Evolutionary conservation across 2,888 invertebrate species (phyloP).

Genomic region (Drosophila prolongata): DNA sequence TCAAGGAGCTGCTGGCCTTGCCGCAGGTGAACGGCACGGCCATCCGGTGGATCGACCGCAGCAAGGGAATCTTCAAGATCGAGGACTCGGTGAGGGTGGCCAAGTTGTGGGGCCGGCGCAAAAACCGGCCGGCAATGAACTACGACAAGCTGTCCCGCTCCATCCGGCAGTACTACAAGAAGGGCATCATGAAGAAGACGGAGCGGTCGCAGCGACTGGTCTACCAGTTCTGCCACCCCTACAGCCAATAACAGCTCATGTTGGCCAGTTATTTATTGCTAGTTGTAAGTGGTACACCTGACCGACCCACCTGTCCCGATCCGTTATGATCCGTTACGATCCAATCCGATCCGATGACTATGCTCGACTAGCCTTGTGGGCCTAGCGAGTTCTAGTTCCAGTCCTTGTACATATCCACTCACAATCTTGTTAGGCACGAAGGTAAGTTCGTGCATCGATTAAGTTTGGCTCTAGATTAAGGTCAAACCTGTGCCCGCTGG

Average conservation of each 20-base stretch:
- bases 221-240: constrained; percentile 99
- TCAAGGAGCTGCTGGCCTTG: constrained; percentile 96
- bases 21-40: constrained; percentile 96
- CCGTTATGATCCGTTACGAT: not conserved
- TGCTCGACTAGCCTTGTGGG: constrained; percentile 65
- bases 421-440: constrained; percentile 62
- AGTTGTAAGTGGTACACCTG: constrained; percentile 47
- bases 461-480: constrained; percentile 52
- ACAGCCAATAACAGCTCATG: constrained; percentile 88
- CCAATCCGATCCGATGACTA: constrained; percentile 49
- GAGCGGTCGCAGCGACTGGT: constrained; percentile 98
- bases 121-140: constrained; percentile 99
- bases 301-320: constrained; percentile 27
- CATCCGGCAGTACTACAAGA: constrained; percentile 99
- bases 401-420: constrained; percentile 58
- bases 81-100: constrained; percentile 99
- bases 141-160: constrained; percentile 99
- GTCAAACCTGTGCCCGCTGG: constrained; percentile 52
- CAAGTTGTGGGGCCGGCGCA: constrained; percentile 98
- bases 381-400: constrained; percentile 65
- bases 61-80: constrained; percentile 98
- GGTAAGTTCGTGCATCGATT: constrained; percentile 73
- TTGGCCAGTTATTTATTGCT: constrained; percentile 59
- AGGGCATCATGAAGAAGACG: constrained; percentile 99
- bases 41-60: constrained; percentile 98